Evolutionary conservation across 2,113 vertebrate genomes (phyloP).

Genomic region (Dipodomys merriami): DNA sequence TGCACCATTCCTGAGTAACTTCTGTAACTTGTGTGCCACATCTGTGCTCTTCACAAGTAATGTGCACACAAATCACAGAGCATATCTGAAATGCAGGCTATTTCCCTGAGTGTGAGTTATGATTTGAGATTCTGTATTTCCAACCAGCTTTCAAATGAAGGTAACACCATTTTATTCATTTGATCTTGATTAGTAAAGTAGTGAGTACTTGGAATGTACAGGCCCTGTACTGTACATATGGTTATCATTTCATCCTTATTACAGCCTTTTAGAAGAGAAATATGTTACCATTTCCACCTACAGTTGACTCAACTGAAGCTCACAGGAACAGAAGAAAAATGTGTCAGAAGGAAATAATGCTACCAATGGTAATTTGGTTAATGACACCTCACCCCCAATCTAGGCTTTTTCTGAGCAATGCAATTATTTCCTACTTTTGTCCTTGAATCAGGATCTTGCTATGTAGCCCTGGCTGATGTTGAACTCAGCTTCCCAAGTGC

Average conservation of each 20-base stretch:
- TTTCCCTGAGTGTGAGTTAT: neutral
- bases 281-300: conserved; percentile 12
- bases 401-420: neutral
- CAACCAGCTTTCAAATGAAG: neutral
- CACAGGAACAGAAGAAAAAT: conserved; percentile 1
- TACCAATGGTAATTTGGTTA: neutral
- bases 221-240: neutral
- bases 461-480: neutral
- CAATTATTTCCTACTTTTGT: neutral
- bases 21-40: neutral
- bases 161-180: neutral
- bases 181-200: neutral
- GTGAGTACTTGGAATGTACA: neutral
- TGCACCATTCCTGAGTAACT: neutral
- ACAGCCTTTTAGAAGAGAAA: neutral
- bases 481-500: neutral
- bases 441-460: neutral
- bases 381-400: neutral
- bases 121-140: neutral
- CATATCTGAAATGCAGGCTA: conserved; percentile 8
- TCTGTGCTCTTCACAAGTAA: too few species aligned
- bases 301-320: neutral
- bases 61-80: neutral
- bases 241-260: conserved; percentile 17
- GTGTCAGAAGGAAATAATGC: neutral